Conservation (phyloP, 30 jellyfish, hydroid and myxozoan genomes). For the Chrysaora quinquecirrha region DNA sequence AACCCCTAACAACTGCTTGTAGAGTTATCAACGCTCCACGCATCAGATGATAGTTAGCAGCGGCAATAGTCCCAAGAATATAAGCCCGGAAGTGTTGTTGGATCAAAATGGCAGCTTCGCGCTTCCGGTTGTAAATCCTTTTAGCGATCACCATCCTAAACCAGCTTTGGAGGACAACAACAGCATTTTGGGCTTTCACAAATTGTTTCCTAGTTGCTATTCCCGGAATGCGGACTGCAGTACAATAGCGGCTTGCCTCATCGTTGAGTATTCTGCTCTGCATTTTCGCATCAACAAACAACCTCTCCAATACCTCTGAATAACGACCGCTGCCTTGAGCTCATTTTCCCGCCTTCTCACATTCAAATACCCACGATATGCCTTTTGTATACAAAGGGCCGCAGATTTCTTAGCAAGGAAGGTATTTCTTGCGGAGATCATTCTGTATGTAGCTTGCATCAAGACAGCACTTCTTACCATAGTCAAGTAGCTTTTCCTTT, state of each 20-base stretch:
- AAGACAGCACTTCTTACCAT: neutral
- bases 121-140: constrained; percentile 17
- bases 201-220: constrained; percentile 16
- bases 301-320: constrained; percentile 57
- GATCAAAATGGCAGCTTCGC: constrained; percentile 28
- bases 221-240: constrained; percentile 44
- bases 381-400: constrained; percentile 28
- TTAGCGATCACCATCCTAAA: constrained; percentile 26
- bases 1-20: constrained; percentile 52
- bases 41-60: constrained; percentile 47
- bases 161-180: constrained; percentile 32
- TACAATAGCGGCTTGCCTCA: constrained; percentile 31
- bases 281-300: neutral
- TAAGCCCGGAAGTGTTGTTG: constrained; percentile 2
- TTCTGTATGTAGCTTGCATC: constrained; percentile 45
- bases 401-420: constrained; percentile 21
- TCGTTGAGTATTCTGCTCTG: constrained; percentile 6
- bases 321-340: constrained; percentile 34
- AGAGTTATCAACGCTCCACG: constrained; percentile 88
- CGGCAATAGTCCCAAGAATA: neutral
- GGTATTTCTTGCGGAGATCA: constrained; percentile 25
- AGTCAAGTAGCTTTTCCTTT: neutral
- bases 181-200: constrained; percentile 22
- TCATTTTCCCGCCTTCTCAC: neutral
- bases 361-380: constrained; percentile 13